Evolutionary conservation across 2,113 vertebrate species (phyloP).

Genomic region (Erythrocebus patas): DNA sequence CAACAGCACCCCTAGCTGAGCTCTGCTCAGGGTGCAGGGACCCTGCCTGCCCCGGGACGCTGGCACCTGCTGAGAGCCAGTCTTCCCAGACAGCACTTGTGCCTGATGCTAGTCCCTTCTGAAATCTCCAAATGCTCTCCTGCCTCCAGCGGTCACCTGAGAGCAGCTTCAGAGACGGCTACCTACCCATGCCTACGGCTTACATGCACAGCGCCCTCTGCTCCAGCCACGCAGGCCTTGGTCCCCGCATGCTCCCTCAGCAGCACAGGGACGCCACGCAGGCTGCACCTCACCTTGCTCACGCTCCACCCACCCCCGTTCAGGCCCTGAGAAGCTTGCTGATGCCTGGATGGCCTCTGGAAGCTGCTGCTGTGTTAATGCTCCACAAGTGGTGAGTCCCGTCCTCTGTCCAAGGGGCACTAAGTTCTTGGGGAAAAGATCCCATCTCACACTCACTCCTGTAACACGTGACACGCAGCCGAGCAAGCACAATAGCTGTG

Average conservation of each 20-base stretch:
- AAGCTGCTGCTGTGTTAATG: accelerated
- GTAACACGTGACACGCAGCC: background rate
- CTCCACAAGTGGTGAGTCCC: background rate
- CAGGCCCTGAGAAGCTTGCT: background rate
- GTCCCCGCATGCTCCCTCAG: background rate
- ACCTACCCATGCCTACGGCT: background rate
- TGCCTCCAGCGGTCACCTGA: accelerated
- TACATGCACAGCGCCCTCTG: background rate
- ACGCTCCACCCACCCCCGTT: background rate
- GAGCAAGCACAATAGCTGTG: background rate
- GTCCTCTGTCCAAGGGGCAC: background rate
- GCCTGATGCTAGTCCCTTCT: background rate
- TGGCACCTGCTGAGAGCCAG: accelerated
- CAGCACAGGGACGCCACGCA: accelerated
- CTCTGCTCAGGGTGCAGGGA: accelerated
- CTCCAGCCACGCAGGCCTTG: too few species aligned
- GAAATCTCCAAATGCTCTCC: background rate
- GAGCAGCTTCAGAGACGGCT: background rate
- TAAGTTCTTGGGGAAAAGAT: background rate
- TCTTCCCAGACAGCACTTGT: background rate
- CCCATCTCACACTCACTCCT: background rate
- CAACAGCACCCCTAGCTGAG: background rate
- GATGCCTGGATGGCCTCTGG: background rate
- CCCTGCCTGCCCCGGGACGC: background rate
- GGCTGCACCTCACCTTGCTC: accelerated